Conservation (phyloP, 2,797 vertebrate species). For the Eupleurogrammus muticus region DNA sequence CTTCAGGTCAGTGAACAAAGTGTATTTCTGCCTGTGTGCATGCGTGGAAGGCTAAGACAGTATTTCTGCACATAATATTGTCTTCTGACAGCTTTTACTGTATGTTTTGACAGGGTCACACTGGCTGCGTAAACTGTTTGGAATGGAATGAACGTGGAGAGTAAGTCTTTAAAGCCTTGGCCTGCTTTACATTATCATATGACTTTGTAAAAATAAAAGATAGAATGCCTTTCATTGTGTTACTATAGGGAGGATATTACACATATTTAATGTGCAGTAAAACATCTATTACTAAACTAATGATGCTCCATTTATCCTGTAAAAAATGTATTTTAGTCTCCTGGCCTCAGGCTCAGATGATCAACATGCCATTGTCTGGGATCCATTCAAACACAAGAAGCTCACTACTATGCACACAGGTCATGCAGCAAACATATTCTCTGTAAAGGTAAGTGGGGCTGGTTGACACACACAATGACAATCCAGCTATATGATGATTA, state of each 20-base stretch:
- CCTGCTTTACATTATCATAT: not conserved
- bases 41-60: not conserved
- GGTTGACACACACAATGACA: not conserved
- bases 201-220: not conserved
- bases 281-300: not conserved
- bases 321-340: slow-evolving; percentile 81
- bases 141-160: slow-evolving; percentile 99
- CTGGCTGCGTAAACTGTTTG: slow-evolving; percentile 99
- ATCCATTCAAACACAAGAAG: slow-evolving; percentile 96
- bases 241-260: not conserved
- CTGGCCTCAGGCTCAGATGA: slow-evolving; percentile 98
- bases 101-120: slow-evolving; percentile 89
- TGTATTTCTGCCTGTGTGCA: not conserved
- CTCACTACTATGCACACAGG: slow-evolving; percentile 99
- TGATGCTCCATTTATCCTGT: slow-evolving; percentile 15
- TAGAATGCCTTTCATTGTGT: not conserved
- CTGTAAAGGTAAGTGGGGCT: slow-evolving; percentile 90
- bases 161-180: slow-evolving; percentile 84
- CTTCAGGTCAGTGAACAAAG: slow-evolving; percentile 87
- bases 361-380: slow-evolving; percentile 98
- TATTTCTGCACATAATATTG: not conserved
- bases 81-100: slow-evolving; percentile 5
- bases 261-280: not conserved
- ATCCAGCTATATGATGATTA: not conserved
- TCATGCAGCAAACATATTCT: slow-evolving; percentile 98